phyloP scores from a whole-genome alignment of 2,888 invertebrate species.

The Ennomos fuscantarius region DNA sequence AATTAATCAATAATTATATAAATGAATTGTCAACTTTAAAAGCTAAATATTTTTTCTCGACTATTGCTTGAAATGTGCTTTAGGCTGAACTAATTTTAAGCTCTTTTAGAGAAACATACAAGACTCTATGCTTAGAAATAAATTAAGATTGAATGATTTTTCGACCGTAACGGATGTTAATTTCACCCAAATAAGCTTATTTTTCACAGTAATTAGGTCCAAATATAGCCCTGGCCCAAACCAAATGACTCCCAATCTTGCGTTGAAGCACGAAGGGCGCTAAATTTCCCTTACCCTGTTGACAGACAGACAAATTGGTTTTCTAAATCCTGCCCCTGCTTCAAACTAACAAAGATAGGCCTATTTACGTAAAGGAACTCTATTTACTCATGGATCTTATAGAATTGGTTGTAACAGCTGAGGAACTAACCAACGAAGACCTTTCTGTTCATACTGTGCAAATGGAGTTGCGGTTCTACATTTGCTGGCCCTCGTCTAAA shows the following conservation, averaged over 20 bases:
- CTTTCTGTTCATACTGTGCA: conserved; percentile 2
- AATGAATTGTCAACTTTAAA: too few relatives aligned
- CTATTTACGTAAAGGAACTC: conserved; percentile 8
- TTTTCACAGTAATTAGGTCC: conserved; percentile 41
- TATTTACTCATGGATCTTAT: conserved; percentile 20
- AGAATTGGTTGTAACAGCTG: conserved; percentile 10
- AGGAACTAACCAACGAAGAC: conserved; percentile 26
- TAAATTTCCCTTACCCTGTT: conserved; percentile 65
- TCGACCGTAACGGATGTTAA: not conserved
- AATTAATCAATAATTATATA: too few relatives aligned
- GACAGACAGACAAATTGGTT: conserved; percentile 78
- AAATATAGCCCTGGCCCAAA: conserved; percentile 53
- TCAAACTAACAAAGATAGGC: conserved; percentile 40
- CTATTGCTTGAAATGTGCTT: too few relatives aligned
- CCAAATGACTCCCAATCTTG: conserved; percentile 47
- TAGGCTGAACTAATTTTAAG: too few relatives aligned
- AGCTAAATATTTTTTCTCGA: too few relatives aligned
- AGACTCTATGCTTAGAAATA: too few relatives aligned
- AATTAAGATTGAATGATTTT: not conserved
- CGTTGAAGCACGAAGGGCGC: conserved; percentile 49
- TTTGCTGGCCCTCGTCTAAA: conserved; percentile 44
- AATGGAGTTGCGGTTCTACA: conserved; percentile 10
- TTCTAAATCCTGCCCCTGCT: conserved; percentile 60
- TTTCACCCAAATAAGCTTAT: conserved; percentile 21
- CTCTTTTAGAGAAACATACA: too few relatives aligned